Conservation (phyloP, 2,113 vertebrate genomes). For the Cinclus cinclus region DNA sequence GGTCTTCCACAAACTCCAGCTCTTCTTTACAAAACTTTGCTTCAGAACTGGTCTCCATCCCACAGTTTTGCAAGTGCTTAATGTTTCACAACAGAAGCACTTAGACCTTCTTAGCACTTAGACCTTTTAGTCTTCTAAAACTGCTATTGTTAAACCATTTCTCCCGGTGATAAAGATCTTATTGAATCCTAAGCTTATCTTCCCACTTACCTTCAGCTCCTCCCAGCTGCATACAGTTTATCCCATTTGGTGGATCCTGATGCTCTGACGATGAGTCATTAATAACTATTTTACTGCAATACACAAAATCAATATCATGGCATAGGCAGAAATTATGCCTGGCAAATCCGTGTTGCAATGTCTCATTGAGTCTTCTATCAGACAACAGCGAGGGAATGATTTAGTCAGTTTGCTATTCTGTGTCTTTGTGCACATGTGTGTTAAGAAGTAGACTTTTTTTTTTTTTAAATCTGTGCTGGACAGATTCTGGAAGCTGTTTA, state of each 20-base stretch:
- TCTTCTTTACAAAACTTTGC: background rate
- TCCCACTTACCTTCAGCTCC: background rate
- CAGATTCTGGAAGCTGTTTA: background rate
- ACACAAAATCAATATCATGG: background rate
- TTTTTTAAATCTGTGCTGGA: background rate
- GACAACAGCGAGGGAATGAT: background rate
- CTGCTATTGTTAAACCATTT: background rate
- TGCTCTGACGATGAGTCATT: background rate
- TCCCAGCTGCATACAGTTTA: background rate
- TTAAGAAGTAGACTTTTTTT: background rate
- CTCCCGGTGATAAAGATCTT: background rate
- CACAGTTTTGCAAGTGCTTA: background rate
- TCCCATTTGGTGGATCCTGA: background rate
- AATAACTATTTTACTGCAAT: constrained; percentile 15
- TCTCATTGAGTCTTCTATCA: background rate
- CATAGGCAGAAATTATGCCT: background rate
- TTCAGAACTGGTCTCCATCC: background rate
- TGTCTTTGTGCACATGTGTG: background rate
- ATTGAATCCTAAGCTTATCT: background rate
- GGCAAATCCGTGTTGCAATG: background rate
- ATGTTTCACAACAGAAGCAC: background rate
- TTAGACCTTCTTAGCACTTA: background rate
- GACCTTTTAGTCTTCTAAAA: background rate
- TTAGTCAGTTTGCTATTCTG: background rate
- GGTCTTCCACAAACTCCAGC: background rate